A percentile compares a stretch with the other conserved stretches of the same genome.
Evolutionary conservation across 2,113 vertebrate genomes (phyloP).

Genomic region (Ictalurus punctatus): DNA sequence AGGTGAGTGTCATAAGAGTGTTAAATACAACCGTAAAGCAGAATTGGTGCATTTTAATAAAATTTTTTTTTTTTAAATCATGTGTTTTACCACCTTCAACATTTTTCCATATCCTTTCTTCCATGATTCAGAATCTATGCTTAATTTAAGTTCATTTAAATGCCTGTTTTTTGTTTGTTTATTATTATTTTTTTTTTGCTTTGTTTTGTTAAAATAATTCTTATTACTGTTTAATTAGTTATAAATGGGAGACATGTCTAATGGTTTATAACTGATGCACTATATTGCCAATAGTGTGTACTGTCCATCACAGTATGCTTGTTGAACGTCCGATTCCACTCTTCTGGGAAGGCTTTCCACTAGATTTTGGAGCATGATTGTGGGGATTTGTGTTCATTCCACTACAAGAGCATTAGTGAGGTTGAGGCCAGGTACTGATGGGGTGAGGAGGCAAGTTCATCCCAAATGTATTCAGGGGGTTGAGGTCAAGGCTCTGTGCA

Average conservation of each 20-base stretch:
- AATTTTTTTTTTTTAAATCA: too few species aligned
- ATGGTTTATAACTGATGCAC: neutral
- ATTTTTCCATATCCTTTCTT: neutral
- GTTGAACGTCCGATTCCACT: too few species aligned
- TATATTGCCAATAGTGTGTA: neutral
- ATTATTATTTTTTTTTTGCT: too few species aligned
- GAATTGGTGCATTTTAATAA: neutral
- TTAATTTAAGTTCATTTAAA: neutral
- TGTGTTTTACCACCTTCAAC: neutral
- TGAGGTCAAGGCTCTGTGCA: too few species aligned
- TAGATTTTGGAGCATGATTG: too few species aligned
- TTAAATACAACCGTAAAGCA: neutral
- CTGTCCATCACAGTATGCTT: neutral
- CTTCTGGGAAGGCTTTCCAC: too few species aligned
- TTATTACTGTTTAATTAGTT: neutral
- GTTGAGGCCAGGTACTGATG: too few species aligned
- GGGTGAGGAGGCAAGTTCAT: too few species aligned
- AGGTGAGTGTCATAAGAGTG: conserved; percentile 69
- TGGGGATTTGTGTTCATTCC: neutral
- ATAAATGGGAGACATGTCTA: neutral
- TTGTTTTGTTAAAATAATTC: too few species aligned
- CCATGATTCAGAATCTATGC: neutral
- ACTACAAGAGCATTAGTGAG: too few species aligned
- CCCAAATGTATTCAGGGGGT: too few species aligned
- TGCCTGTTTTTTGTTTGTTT: neutral